Percentiles rank a stretch among this genome's conserved stretches.
These are phyloP conservation scores for Chauna torquata DNA, from an alignment of 2,113 vertebrate species.

Conservation along the genomic window DNA sequence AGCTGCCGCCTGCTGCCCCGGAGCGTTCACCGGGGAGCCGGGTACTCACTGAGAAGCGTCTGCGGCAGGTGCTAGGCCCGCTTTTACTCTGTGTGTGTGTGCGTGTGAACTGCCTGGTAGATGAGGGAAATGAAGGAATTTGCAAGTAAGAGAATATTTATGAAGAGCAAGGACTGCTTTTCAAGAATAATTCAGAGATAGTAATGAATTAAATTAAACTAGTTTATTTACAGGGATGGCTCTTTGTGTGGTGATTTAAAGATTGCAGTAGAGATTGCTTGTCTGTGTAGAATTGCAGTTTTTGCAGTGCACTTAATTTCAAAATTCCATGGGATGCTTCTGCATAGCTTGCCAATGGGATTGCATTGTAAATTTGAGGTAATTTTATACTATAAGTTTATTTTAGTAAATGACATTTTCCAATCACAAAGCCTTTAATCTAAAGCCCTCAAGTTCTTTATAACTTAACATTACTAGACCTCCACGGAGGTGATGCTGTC, in stretches of 20 bases:
- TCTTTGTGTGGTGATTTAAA: neutral
- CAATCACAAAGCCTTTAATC: neutral
- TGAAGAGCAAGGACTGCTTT: neutral
- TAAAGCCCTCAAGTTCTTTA: neutral
- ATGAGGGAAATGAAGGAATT: neutral
- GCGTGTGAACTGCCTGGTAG: neutral
- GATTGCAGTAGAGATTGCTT: neutral
- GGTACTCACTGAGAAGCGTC: fast-evolving
- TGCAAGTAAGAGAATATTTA: neutral
- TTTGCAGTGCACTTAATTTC: neutral
- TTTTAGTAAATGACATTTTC: neutral
- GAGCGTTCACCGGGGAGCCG: neutral
- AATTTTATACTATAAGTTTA: neutral
- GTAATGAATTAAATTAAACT: neutral
- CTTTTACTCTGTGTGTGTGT: neutral
- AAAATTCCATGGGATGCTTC: neutral
- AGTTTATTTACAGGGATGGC: neutral
- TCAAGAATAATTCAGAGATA: neutral
- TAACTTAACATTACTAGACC: fast-evolving
- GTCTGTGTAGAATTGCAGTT: neutral
- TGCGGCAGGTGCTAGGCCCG: neutral
- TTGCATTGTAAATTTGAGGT: neutral
- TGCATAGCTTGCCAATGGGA: neutral
- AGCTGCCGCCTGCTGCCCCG: neutral
- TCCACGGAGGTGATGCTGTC: neutral